Percentiles rank a stretch among this genome's conserved stretches.
Evolutionary conservation across 1,140 invertebrate genomes (phyloP).

Genomic region (Drosophila eugracilis): DNA sequence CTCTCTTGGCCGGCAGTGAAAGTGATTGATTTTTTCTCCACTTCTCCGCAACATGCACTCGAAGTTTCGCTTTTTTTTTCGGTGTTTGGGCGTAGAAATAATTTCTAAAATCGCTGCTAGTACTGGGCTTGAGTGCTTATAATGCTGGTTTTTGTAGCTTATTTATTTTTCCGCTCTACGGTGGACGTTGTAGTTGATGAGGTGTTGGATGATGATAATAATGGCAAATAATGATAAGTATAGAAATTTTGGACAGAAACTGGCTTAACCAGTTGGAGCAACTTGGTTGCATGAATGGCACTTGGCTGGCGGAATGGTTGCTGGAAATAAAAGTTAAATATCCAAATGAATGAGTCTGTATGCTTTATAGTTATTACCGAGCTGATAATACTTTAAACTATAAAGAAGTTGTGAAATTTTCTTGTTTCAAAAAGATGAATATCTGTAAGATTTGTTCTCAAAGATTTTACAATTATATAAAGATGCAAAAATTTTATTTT

Average conservation of each 20-base stretch:
- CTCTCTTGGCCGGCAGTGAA: slow-evolving; percentile 61
- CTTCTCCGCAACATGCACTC: slow-evolving; percentile 38
- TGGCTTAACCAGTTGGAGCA: slow-evolving; percentile 37
- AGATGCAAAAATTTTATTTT: not conserved
- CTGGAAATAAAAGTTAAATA: not conserved
- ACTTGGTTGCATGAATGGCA: slow-evolving; percentile 2
- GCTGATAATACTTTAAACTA: not conserved
- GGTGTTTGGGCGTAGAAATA: slow-evolving; percentile 47
- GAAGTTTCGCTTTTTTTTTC: slow-evolving; percentile 66
- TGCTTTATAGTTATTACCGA: not conserved
- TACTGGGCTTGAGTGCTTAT: slow-evolving; percentile 1
- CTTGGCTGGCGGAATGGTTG: too few relatives aligned
- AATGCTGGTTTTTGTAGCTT: slow-evolving; percentile 17
- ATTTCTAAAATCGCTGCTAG: slow-evolving; percentile 51
- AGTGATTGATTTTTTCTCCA: slow-evolving; percentile 71
- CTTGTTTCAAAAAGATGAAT: not conserved
- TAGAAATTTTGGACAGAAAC: slow-evolving; percentile 40
- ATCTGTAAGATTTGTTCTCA: not conserved
- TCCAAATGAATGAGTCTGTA: not conserved
- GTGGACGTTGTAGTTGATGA: slow-evolving; percentile 33
- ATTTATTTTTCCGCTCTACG: slow-evolving; percentile 22
- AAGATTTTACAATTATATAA: not conserved
- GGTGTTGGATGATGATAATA: slow-evolving; percentile 36
- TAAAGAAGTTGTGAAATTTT: not conserved
- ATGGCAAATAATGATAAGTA: slow-evolving; percentile 55